These are phyloP conservation scores for Tokudaia tokunoshimensis DNA, from an alignment of 2,797 vertebrate genomes.

Conservation along the genomic window DNA sequence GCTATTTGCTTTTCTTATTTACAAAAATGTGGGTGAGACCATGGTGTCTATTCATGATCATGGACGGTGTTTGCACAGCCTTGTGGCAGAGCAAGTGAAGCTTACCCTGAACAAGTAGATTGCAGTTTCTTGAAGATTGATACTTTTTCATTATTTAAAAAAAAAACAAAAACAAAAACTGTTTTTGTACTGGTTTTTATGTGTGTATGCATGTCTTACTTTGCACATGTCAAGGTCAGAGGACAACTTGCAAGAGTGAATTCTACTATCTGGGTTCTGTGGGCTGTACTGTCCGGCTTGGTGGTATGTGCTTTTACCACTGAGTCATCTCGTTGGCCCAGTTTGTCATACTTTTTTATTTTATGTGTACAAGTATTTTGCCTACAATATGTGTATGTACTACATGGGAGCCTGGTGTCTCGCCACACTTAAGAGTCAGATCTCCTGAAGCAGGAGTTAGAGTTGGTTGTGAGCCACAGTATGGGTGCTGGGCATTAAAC, in stretches of 20 bases:
- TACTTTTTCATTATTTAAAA: neutral
- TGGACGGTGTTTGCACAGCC: conserved; percentile 28
- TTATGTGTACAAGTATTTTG: neutral
- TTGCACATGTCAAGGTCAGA: neutral
- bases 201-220: neutral
- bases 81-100: conserved; percentile 76
- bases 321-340: neutral
- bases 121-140: conserved; percentile 62
- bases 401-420: neutral
- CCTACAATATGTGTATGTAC: neutral
- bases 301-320: neutral
- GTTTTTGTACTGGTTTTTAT: neutral
- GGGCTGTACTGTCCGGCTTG: neutral
- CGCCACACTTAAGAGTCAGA: no score
- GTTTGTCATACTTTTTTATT: neutral
- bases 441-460: neutral
- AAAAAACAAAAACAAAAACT: neutral
- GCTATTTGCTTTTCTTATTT: conserved; percentile 68
- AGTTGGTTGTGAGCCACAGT: neutral
- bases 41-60: conserved; percentile 37
- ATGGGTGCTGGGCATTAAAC: neutral
- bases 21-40: conserved; percentile 57
- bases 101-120: conserved; percentile 80
- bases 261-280: neutral
- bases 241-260: neutral